phyloP scores from a whole-genome alignment of 2,888 invertebrate genomes.

The Pollenia griseotomentosa region DNA sequence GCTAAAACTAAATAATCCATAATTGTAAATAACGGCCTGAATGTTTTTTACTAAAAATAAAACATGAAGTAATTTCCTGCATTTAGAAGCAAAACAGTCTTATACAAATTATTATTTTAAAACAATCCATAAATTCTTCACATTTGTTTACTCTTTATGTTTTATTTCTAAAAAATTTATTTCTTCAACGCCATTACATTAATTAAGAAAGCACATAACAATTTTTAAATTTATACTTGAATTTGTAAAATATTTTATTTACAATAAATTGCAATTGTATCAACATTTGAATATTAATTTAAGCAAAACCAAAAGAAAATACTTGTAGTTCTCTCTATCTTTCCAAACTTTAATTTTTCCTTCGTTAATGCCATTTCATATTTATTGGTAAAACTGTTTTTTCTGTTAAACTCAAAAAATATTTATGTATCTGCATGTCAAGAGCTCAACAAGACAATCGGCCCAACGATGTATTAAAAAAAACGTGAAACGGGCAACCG shows the following conservation, averaged over 20 bases:
- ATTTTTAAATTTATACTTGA: slow-evolving; percentile 48
- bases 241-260: slow-evolving; percentile 64
- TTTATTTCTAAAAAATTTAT: background rate
- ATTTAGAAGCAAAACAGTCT: background rate
- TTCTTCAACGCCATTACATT: background rate
- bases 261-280: slow-evolving; percentile 58
- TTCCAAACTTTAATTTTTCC: background rate
- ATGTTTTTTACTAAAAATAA: background rate
- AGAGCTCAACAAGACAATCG: background rate
- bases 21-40: slow-evolving; percentile 10
- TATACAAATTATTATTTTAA: slow-evolving; percentile 32
- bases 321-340: background rate
- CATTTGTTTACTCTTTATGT: too few relatives aligned
- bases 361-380: slow-evolving; percentile 38
- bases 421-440: background rate
- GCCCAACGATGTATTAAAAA: background rate
- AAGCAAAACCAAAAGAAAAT: background rate
- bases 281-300: slow-evolving; percentile 68
- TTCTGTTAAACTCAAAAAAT: slow-evolving; percentile 10
- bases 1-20: background rate
- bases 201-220: slow-evolving; percentile 22
- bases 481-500: slow-evolving; percentile 8
- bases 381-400: slow-evolving; percentile 42
- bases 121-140: slow-evolving; percentile 44
- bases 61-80: background rate